phyloP scores from a whole-genome alignment of 2,113 vertebrate species.

The Hirundichthys speculiger region DNA sequence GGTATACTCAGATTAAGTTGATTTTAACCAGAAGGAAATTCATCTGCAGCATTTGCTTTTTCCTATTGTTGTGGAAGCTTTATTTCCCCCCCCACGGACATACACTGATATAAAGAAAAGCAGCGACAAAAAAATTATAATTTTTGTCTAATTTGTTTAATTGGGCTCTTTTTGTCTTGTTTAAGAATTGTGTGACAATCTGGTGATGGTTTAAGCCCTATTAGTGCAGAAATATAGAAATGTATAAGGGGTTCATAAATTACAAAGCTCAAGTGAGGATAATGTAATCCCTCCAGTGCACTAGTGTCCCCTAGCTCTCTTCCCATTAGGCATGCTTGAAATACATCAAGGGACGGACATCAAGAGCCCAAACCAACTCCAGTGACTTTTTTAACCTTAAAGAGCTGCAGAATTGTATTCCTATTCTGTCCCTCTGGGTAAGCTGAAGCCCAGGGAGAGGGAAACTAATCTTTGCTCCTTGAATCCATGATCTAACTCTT shows the following conservation, averaged over 20 bases:
- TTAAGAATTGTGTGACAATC: not conserved
- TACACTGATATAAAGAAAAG: not conserved
- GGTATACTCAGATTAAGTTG: too few relatives aligned
- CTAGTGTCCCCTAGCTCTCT: not conserved
- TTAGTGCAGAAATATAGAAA: not conserved
- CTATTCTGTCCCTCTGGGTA: not conserved
- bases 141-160: not conserved
- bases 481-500: not conserved
- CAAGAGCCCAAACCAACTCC: not conserved
- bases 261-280: not conserved
- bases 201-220: not conserved
- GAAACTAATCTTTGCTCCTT: not conserved
- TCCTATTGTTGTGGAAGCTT: too few relatives aligned
- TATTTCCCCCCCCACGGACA: not conserved
- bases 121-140: not conserved
- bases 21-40: too few relatives aligned
- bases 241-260: not conserved
- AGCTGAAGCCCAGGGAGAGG: not conserved
- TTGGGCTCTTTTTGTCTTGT: not conserved
- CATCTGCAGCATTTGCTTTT: too few relatives aligned
- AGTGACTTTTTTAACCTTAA: not conserved
- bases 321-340: not conserved
- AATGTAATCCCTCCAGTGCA: constrained; percentile 3
- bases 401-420: not conserved
- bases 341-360: not conserved